phyloP scores from a whole-genome alignment of 2,888 invertebrate genomes.

The Noctua comes region DNA sequence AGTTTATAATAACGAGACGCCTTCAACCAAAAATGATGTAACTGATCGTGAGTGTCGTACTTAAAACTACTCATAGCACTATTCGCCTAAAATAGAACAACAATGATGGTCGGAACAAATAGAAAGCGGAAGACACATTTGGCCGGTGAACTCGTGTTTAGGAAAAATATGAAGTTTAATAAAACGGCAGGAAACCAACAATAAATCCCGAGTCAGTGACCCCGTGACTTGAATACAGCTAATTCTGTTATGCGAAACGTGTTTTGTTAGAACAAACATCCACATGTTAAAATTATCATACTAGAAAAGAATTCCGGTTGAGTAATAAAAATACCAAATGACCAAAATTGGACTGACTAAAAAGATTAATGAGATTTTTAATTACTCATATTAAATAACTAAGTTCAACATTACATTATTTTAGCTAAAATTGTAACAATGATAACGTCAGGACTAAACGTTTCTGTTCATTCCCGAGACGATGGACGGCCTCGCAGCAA shows the following conservation, averaged over 20 bases:
- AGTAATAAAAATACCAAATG: slow-evolving; percentile 34
- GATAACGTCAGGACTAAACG: slow-evolving; percentile 64
- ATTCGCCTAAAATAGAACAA: slow-evolving; percentile 57
- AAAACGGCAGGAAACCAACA: slow-evolving; percentile 84
- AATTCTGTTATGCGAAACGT: slow-evolving; percentile 80
- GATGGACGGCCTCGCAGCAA: slow-evolving; percentile 77
- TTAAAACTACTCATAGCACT: slow-evolving; percentile 40
- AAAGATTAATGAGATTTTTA: slow-evolving; percentile 42
- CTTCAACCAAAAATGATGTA: slow-evolving; percentile 50
- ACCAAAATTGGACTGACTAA: slow-evolving; percentile 13
- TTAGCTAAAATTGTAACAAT: slow-evolving; percentile 51
- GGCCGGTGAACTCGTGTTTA: slow-evolving; percentile 71
- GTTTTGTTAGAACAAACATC: slow-evolving; percentile 68
- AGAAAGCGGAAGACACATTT: slow-evolving; percentile 74
- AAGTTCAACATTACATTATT: slow-evolving; percentile 36
- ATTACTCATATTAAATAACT: slow-evolving; percentile 37
- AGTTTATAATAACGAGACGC: slow-evolving; percentile 1
- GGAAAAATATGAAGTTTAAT: slow-evolving; percentile 81
- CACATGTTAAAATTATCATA: slow-evolving; percentile 56
- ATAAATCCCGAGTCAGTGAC: slow-evolving; percentile 87
- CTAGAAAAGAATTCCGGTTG: slow-evolving; percentile 45
- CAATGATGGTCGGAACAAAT: slow-evolving; percentile 61
- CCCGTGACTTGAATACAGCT: slow-evolving; percentile 83
- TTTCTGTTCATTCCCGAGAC: slow-evolving; percentile 75
- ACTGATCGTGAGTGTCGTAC: slow-evolving; percentile 52